These are phyloP conservation scores for Drosophila parthenogenetica DNA, from an alignment of 2,888 invertebrate species.

Conservation along the genomic window DNA sequence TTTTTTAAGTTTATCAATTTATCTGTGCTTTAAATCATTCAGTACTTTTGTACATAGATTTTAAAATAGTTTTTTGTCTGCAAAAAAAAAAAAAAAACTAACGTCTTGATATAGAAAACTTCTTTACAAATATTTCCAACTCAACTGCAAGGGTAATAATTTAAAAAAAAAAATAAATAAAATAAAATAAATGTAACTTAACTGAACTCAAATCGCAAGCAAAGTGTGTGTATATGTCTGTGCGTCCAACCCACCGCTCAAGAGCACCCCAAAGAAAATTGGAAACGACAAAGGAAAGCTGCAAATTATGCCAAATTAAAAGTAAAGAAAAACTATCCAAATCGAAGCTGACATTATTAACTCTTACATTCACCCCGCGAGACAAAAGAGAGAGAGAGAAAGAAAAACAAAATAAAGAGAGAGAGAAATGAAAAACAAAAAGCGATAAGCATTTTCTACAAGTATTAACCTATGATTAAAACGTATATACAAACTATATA, in stretches of 20 bases:
- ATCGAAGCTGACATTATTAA: conserved; percentile 78
- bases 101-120: too few relatives aligned
- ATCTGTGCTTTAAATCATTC: too few relatives aligned
- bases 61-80: too few relatives aligned
- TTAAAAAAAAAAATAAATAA: conserved; percentile 3
- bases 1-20: too few relatives aligned
- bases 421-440: conserved; percentile 24
- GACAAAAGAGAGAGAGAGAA: conserved; percentile 22
- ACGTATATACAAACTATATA: conserved; percentile 30
- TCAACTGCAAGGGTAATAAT: conserved; percentile 18
- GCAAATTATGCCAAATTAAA: conserved; percentile 8
- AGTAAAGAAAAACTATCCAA: conserved; percentile 46
- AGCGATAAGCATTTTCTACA: conserved; percentile 58
- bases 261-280: conserved; percentile 1
- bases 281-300: conserved; percentile 2
- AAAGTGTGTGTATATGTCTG: conserved; percentile 11
- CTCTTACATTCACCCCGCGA: conserved; percentile 79
- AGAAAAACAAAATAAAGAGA: background rate
- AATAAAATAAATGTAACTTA: background rate
- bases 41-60: too few relatives aligned
- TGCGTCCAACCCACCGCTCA: conserved; percentile 51
- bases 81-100: too few relatives aligned
- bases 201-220: background rate
- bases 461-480: conserved; percentile 60
- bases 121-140: background rate